Conservation (phyloP, 2,888 invertebrate genomes). For the Dynastes grantii region DNA sequence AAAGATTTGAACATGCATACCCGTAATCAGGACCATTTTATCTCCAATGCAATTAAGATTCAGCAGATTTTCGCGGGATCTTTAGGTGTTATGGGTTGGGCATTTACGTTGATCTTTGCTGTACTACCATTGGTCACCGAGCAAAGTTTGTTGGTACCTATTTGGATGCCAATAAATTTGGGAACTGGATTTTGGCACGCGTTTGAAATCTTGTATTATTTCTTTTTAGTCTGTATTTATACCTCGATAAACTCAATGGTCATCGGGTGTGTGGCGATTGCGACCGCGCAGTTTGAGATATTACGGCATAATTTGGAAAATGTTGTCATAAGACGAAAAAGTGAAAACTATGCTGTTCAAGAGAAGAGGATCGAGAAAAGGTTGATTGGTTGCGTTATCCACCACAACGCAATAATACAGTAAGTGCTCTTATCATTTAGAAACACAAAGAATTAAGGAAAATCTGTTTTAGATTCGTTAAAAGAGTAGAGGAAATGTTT, state of each 20-base stretch:
- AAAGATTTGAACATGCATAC: not conserved
- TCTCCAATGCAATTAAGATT: slow-evolving; percentile 6
- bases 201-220: not conserved
- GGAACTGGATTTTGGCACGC: not conserved
- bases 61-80: slow-evolving; percentile 3
- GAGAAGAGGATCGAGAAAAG: not conserved
- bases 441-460: too few relatives aligned
- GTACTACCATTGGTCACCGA: not conserved
- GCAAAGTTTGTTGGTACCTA: not conserved
- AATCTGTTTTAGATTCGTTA: slow-evolving; percentile 50
- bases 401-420: slow-evolving; percentile 55
- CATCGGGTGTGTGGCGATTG: slow-evolving; percentile 52
- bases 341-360: not conserved
- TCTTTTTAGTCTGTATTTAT: slow-evolving; percentile 12
- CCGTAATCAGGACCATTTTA: not conserved
- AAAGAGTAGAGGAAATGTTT: slow-evolving; percentile 51
- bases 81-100: not conserved
- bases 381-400: slow-evolving; percentile 51
- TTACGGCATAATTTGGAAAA: too few relatives aligned
- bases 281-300: slow-evolving; percentile 23
- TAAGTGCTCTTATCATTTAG: slow-evolving; percentile 16
- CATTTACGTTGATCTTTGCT: not conserved
- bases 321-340: not conserved
- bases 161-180: slow-evolving; percentile 1
- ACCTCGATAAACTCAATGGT: slow-evolving; percentile 51